These are phyloP conservation scores for Actinia equina DNA, from an alignment of 64 coral and sea anemone species.

Conservation along the genomic window DNA sequence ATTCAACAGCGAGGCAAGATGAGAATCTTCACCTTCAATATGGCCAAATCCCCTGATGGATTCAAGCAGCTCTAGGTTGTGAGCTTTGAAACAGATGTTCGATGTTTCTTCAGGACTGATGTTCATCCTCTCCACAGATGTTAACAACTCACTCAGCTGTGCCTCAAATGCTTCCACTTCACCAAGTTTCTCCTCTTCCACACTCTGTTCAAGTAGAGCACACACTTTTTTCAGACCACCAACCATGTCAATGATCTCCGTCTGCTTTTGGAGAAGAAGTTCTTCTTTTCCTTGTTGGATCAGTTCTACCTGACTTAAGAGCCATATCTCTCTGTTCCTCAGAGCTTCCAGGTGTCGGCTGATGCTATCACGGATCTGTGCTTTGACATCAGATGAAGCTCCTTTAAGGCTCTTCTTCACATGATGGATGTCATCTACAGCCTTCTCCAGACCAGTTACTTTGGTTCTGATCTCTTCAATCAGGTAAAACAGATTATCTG, in stretches of 20 bases:
- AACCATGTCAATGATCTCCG: slow-evolving; percentile 65
- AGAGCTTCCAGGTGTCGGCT: slow-evolving; percentile 86
- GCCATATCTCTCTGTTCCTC: slow-evolving; percentile 84
- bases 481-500: slow-evolving; percentile 5
- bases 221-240: slow-evolving; percentile 58
- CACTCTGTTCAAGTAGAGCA: slow-evolving; percentile 53
- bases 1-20: background rate
- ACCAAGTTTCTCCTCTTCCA: slow-evolving; percentile 43
- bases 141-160: slow-evolving; percentile 9
- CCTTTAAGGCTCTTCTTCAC: slow-evolving; percentile 67
- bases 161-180: slow-evolving; percentile 4
- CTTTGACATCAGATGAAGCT: slow-evolving; percentile 61
- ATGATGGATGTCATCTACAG: slow-evolving; percentile 52
- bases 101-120: slow-evolving; percentile 60
- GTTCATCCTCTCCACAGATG: slow-evolving; percentile 43
- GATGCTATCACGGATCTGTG: slow-evolving; percentile 85
- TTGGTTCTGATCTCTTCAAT: slow-evolving; percentile 56
- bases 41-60: slow-evolving; percentile 69
- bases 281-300: slow-evolving; percentile 82
- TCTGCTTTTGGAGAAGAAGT: slow-evolving; percentile 60
- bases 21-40: slow-evolving; percentile 42
- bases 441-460: slow-evolving; percentile 32
- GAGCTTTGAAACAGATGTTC: slow-evolving; percentile 47
- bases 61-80: slow-evolving; percentile 65
- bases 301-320: slow-evolving; percentile 73